phyloP scores from a whole-genome alignment of 2,113 vertebrate species.

The Hippocampus comes region DNA sequence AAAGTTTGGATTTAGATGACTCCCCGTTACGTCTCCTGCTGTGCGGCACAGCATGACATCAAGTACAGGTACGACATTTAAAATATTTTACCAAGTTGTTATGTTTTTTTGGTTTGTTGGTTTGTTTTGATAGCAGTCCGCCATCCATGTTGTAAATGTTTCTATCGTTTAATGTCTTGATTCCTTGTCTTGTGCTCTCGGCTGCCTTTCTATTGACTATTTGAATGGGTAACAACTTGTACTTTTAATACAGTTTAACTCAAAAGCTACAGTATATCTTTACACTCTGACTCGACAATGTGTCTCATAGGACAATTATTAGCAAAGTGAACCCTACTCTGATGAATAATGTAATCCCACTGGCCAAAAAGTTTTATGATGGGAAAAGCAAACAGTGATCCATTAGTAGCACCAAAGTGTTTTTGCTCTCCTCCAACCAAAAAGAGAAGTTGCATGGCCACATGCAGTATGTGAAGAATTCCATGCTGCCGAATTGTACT shows the following conservation, averaged over 20 bases:
- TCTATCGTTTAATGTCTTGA: neutral
- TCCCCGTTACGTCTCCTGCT: neutral
- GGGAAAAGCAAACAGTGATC: conserved; percentile 52
- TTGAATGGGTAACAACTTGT: neutral
- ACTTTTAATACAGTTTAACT: neutral
- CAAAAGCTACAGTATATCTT: neutral
- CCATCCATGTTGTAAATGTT: neutral
- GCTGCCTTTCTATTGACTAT: neutral
- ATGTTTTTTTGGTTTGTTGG: neutral
- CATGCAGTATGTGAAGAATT: neutral
- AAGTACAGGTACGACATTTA: conserved; percentile 47
- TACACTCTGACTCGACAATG: neutral
- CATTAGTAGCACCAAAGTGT: conserved; percentile 39
- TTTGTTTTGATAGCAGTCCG: neutral
- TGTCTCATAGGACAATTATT: neutral
- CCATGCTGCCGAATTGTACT: neutral
- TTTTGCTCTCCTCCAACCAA: neutral
- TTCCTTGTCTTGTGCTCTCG: neutral
- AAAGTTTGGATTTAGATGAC: conserved; percentile 10
- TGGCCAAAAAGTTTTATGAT: conserved; percentile 35
- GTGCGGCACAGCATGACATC: conserved; percentile 38
- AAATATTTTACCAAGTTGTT: neutral
- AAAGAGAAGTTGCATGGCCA: conserved; percentile 3
- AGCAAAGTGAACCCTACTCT: neutral
- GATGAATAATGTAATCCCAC: neutral